A percentile compares a stretch with the other conserved stretches of the same genome.
Evolutionary conservation across 2,113 vertebrate genomes (phyloP).

Genomic region (Abramis brama): DNA sequence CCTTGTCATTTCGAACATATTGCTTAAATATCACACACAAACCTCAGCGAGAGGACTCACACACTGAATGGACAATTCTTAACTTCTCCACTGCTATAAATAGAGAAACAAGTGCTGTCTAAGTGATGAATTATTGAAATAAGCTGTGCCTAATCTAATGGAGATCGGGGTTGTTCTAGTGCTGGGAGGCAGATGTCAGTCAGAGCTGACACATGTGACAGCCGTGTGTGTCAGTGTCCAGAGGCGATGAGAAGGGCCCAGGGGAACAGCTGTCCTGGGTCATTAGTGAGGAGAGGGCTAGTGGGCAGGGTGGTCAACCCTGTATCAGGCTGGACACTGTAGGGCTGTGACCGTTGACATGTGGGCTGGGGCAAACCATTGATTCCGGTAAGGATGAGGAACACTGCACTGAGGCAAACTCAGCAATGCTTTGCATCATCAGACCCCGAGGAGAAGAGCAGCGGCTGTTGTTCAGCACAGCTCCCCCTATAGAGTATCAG

Average conservation of each 20-base stretch:
- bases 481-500: slow-evolving; percentile 54
- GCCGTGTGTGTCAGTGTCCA: slow-evolving; percentile 40
- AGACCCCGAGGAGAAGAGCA: slow-evolving; percentile 56
- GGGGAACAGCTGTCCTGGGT: slow-evolving; percentile 50
- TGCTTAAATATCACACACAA: slow-evolving; percentile 9
- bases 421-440: slow-evolving; percentile 62
- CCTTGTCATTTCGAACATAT: background rate
- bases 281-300: slow-evolving; percentile 53
- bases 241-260: slow-evolving; percentile 23
- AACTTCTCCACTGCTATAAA: background rate
- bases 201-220: slow-evolving; percentile 55
- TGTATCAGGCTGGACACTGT: background rate
- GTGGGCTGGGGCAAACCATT: background rate
- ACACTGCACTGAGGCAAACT: slow-evolving; percentile 55
- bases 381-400: background rate
- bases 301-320: slow-evolving; percentile 32
- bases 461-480: slow-evolving; percentile 50
- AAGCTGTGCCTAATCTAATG: slow-evolving; percentile 44
- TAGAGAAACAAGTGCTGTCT: slow-evolving; percentile 38
- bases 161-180: slow-evolving; percentile 21
- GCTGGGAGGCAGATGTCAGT: slow-evolving; percentile 56
- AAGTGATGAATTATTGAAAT: slow-evolving; percentile 60
- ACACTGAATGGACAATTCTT: background rate
- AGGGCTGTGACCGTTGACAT: slow-evolving; percentile 40
- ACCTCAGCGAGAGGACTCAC: background rate